These are phyloP conservation scores for Drosophila kambysellisi DNA, from an alignment of 2,888 invertebrate species.

Conservation along the genomic window DNA sequence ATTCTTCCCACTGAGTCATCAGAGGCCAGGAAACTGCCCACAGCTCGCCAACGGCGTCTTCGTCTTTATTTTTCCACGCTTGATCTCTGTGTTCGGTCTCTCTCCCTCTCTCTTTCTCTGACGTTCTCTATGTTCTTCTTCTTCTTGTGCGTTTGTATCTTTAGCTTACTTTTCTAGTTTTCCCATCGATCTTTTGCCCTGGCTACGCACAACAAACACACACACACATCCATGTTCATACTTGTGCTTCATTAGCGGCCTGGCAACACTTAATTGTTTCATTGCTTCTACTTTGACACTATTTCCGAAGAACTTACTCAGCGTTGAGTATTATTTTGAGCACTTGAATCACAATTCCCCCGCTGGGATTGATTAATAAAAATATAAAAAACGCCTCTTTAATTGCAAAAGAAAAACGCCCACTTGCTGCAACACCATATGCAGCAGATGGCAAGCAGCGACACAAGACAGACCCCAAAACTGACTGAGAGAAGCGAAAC, in stretches of 20 bases:
- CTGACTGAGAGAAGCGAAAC: slow-evolving; percentile 33
- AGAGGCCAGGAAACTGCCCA: slow-evolving; percentile 50
- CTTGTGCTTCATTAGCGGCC: slow-evolving; percentile 64
- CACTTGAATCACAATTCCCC: slow-evolving; percentile 47
- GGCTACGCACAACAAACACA: slow-evolving; percentile 6
- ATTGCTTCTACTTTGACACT: slow-evolving; percentile 62
- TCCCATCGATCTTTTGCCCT: slow-evolving; percentile 60
- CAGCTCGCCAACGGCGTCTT: slow-evolving; percentile 50
- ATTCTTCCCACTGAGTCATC: slow-evolving; percentile 63
- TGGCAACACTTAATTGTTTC: slow-evolving; percentile 58
- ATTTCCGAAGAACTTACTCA: slow-evolving; percentile 38
- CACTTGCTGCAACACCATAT: slow-evolving; percentile 39
- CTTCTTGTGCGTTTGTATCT: slow-evolving; percentile 14
- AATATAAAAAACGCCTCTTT: slow-evolving; percentile 52
- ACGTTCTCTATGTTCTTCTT: slow-evolving; percentile 26
- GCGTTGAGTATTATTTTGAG: background rate
- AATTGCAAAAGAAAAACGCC: slow-evolving; percentile 65
- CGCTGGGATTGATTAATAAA: slow-evolving; percentile 23
- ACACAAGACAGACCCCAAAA: slow-evolving; percentile 16
- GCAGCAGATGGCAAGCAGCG: slow-evolving; percentile 41
- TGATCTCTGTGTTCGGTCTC: slow-evolving; percentile 27
- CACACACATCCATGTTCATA: slow-evolving; percentile 6
- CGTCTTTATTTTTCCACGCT: slow-evolving; percentile 28
- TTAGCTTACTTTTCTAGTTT: slow-evolving; percentile 40
- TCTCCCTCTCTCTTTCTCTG: slow-evolving; percentile 8